phyloP scores from a whole-genome alignment of 2,888 invertebrate species.

The Ormyrus pomaceus region DNA sequence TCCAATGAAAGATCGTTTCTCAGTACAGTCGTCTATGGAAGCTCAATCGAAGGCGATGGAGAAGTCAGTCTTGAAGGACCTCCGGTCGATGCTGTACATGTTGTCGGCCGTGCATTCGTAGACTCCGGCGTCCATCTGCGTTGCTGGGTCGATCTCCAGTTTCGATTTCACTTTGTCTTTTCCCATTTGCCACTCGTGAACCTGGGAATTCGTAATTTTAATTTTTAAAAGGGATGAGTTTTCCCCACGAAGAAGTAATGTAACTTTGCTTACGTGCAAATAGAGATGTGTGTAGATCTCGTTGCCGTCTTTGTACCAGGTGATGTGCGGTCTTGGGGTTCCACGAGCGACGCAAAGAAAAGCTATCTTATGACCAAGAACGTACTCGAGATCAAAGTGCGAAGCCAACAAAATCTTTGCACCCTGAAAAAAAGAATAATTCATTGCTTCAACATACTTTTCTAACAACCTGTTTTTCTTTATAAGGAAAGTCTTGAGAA shows the following conservation, averaged over 20 bases:
- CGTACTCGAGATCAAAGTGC: slow-evolving; percentile 95
- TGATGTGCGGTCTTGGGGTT: slow-evolving; percentile 92
- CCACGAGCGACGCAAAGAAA: slow-evolving; percentile 95
- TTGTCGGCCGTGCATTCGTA: slow-evolving; percentile 96
- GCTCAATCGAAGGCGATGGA: slow-evolving; percentile 90
- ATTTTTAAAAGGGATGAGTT: slow-evolving; percentile 8
- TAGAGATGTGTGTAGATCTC: slow-evolving; percentile 94
- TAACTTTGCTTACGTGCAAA: slow-evolving; percentile 81
- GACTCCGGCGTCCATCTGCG: slow-evolving; percentile 97
- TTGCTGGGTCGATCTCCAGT: slow-evolving; percentile 95
- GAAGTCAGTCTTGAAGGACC: slow-evolving; percentile 95
- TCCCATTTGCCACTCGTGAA: slow-evolving; percentile 92
- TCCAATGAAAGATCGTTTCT: background rate
- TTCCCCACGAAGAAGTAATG: background rate
- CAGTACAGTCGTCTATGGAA: background rate
- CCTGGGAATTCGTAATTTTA: slow-evolving; percentile 76
- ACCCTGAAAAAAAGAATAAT: slow-evolving; percentile 79
- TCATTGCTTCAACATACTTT: no score
- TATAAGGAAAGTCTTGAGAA: no score
- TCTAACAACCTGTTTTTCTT: no score
- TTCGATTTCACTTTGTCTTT: slow-evolving; percentile 92
- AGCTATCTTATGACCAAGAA: slow-evolving; percentile 94
- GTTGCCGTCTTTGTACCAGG: slow-evolving; percentile 96
- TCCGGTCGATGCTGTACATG: slow-evolving; percentile 93
- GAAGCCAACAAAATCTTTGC: slow-evolving; percentile 93